Evolutionary conservation across 2,797 vertebrate genomes (phyloP).

Genomic region (Falco cherrug): DNA sequence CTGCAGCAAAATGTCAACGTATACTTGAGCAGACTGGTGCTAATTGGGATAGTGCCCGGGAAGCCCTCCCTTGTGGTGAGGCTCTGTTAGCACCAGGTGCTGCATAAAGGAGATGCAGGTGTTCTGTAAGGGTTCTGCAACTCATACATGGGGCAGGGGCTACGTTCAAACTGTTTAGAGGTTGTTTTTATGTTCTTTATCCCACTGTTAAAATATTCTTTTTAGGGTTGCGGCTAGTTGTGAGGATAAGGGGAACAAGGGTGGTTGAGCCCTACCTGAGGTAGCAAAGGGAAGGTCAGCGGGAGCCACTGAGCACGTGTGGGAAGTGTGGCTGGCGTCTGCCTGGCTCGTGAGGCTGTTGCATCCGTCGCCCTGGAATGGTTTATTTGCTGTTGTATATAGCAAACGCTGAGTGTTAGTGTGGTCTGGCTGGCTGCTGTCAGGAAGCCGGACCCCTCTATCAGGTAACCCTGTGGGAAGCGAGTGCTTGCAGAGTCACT

Average conservation of each 20-base stretch:
- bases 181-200: background rate
- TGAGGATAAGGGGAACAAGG: background rate
- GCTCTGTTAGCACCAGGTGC: background rate
- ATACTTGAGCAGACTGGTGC: background rate
- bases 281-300: background rate
- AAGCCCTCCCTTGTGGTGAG: background rate
- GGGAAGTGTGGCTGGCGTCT: background rate
- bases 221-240: background rate
- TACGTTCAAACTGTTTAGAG: accelerated
- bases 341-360: background rate
- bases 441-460: background rate
- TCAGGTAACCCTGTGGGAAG: background rate
- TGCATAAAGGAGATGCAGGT: background rate
- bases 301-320: background rate
- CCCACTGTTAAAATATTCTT: background rate
- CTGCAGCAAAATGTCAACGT: background rate
- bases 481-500: background rate
- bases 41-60: background rate
- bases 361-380: background rate
- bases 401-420: background rate
- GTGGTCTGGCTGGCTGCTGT: background rate
- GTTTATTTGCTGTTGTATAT: background rate
- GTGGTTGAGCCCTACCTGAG: background rate
- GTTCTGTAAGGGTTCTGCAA: background rate
- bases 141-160: background rate